phyloP scores from a whole-genome alignment of 2,113 vertebrate genomes.

The Engystomops pustulosus region DNA sequence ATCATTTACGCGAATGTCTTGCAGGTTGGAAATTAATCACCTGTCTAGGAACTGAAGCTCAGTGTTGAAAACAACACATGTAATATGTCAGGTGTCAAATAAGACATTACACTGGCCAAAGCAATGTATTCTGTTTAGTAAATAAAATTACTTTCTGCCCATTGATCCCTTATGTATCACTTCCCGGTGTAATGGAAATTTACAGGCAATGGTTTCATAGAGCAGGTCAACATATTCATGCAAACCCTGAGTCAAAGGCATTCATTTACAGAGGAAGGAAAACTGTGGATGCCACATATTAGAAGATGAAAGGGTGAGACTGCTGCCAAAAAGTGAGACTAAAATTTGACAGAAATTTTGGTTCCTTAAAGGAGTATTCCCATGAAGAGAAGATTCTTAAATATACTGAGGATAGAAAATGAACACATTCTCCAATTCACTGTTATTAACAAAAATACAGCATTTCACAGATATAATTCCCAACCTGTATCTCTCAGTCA shows the following conservation, averaged over 20 bases:
- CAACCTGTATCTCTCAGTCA: too few relatives aligned
- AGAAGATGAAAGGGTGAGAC: too few relatives aligned
- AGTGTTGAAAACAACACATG: slow-evolving; percentile 15
- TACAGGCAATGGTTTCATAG: background rate
- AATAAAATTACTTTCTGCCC: slow-evolving; percentile 10
- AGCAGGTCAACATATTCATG: background rate
- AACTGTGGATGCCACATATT: too few relatives aligned
- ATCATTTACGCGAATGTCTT: background rate
- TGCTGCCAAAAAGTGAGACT: too few relatives aligned
- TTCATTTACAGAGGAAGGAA: background rate
- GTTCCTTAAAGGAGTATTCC: too few relatives aligned
- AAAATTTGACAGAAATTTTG: too few relatives aligned
- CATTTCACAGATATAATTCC: too few relatives aligned
- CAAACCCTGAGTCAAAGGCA: background rate
- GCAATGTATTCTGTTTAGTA: slow-evolving; percentile 26
- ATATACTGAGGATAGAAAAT: too few relatives aligned
- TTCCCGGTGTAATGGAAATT: background rate
- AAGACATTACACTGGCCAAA: background rate
- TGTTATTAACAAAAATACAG: too few relatives aligned
- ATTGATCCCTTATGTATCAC: background rate
- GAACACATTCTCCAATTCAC: too few relatives aligned
- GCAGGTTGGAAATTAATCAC: slow-evolving; percentile 30
- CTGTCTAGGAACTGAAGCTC: background rate
- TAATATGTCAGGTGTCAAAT: slow-evolving; percentile 21
- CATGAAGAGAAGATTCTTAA: too few relatives aligned